Evolutionary conservation across 2,797 vertebrate species (phyloP), one percentile per base, ranked within the genome.

Genomic region (Myripristis murdjan): DNA sequence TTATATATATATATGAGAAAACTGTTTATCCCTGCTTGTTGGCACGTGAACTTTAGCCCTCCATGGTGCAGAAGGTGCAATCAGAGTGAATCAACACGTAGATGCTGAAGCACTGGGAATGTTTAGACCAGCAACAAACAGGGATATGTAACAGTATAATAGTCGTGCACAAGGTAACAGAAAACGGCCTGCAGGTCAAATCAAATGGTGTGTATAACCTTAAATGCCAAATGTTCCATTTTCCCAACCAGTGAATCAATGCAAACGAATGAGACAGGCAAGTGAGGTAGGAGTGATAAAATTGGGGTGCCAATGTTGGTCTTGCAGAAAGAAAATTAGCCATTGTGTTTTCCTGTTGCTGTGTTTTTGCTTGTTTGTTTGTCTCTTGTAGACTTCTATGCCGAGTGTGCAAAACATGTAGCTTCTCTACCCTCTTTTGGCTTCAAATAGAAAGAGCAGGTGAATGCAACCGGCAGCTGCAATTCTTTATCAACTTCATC

Each of bases 121-220:
- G 77, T 84, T 87, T 78, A 71, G 60, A 79, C 26, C 33, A 35
- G 62, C 73, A 78, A 72, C 67, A 11, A 54, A n/a, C n/a, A n/a
- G n/a, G n/a, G n/a, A n/a, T n/a, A n/a, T 1, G 26, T 22, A 18
- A 72, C 53, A 7, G 20, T 47, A 59, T 60, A 84, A 82, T 22
- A 52, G 52, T 59, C 51, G 62, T 26, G 49, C 18, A 77, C 2
- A 24, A 61, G 53, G 64, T 56, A 79, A 73, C 47, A 75, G 73
- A 73, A 39, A 46, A 52, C 61, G 59, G 64, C 80, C 82, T 85
- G 85, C 64, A 46, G 58, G 70, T 84, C 73, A 87, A 79, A 83
- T 77, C 76, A 77, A 80, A 85, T 67, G 52, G 35, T 63, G 53
- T 73, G 75, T 82, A 83, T 79, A 59, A 85, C 77, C 65, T 70